Base-by-base conservation (phyloP, 2,113 vertebrate species). In the Astur gentilis region DNA sequence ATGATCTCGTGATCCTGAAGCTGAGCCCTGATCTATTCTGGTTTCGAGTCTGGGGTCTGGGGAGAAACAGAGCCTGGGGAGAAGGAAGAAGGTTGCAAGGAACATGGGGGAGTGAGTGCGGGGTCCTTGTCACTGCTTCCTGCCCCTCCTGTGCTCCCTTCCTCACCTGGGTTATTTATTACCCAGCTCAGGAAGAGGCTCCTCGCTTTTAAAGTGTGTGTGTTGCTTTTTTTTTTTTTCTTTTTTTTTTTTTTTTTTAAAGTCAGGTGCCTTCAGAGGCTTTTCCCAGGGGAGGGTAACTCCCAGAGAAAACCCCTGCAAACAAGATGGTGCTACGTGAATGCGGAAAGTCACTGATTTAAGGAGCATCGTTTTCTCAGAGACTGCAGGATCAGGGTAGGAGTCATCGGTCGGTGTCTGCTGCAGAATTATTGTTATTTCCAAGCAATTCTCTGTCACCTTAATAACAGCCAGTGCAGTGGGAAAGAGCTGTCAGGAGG, bases 41-140 rank as follows among this genome's bases (percentile, higher is more conserved):
- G 14, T 3, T 87, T 27, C 0, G 0, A 16, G 27, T 23, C 42
- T 32, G 55, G 57, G 27, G 20, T 65, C 13, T 29, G 60, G 57
- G 52, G 13, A 31, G 47, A 26, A 83, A 17, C 5, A 44, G 16
- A 73, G 52, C 26, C 34, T 15, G 20, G 13, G 42, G n/a, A 58
- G 20, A 73, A 40, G 38, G 44, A 52, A 61, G 5, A 34, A 52
- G 23, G 58, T 36, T 36, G 20, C 54, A 73, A 69, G 14, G n/a
- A 14, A 49, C 36, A 38, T 13, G 0, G 2, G 14, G 40, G 34
- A 83, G 50, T 25, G 38, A 52, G 49, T 1, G 0, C 3, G 0
- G 66, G 11, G 44, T 85, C 10, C 13, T 52, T 71, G 62, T 49
- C 16, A 1, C 23, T 45, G 67, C 50, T 66, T 31, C 31, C 49